Percentiles rank a stretch among this genome's conserved stretches.
Conservation (phyloP, 1,140 invertebrate species). For the Solen grandis region DNA sequence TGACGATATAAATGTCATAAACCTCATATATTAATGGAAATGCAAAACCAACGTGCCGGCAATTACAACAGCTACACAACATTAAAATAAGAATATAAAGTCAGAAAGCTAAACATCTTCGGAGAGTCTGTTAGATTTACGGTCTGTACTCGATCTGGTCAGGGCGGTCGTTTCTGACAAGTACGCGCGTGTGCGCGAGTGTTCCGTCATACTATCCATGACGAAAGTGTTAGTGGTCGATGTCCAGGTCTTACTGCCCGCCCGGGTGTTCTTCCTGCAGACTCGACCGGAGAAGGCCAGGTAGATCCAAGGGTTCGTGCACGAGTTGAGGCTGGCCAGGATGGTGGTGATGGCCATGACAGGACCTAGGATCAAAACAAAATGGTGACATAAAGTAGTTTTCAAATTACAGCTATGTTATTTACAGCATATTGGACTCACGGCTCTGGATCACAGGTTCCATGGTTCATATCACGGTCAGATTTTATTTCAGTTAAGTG, state of each 20-base stretch:
- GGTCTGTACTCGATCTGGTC: too few relatives aligned
- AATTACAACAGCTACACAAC: too few relatives aligned
- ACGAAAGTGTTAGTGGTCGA: slow-evolving; percentile 13
- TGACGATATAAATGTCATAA: too few relatives aligned
- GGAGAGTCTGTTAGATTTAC: too few relatives aligned
- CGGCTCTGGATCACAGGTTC: neutral
- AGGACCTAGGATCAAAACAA: slow-evolving; percentile 83
- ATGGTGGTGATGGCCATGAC: slow-evolving; percentile 86
- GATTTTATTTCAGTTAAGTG: neutral
- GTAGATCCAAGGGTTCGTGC: slow-evolving; percentile 91
- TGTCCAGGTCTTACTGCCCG: slow-evolving; percentile 12
- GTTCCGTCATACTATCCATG: neutral
- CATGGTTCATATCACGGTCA: neutral
- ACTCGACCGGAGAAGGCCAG: slow-evolving; percentile 82
- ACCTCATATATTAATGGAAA: too few relatives aligned
- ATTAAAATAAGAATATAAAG: too few relatives aligned
- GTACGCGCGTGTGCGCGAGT: slow-evolving; percentile 15
- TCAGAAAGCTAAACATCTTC: too few relatives aligned
- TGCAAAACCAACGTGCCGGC: too few relatives aligned
- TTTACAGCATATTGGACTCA: neutral
- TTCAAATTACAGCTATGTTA: neutral
- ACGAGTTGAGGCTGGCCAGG: slow-evolving; percentile 88
- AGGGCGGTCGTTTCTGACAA: slow-evolving; percentile 6
- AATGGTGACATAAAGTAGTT: slow-evolving; percentile 10
- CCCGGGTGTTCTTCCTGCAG: slow-evolving; percentile 1